phyloP scores from a whole-genome alignment of 2,113 vertebrate species.

The Microcebus griseorufus region DNA sequence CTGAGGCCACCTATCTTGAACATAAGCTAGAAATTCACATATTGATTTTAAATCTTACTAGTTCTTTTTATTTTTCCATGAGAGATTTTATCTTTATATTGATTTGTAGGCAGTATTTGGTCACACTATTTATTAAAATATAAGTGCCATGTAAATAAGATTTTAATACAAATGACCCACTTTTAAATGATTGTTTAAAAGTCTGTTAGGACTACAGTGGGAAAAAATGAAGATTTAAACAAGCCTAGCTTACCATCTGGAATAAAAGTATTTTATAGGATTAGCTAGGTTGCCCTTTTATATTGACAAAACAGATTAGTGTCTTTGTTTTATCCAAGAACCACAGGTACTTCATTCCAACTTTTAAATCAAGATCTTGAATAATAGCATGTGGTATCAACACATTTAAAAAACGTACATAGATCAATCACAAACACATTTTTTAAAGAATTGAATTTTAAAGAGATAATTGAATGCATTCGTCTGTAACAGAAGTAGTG shows the following conservation, averaged over 20 bases:
- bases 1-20: not conserved
- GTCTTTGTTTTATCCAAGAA: constrained; percentile 59
- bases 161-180: not conserved
- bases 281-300: constrained; percentile 14
- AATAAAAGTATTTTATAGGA: constrained; percentile 40
- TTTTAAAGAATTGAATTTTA: constrained; percentile 66
- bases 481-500: constrained; percentile 61
- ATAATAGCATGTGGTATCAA: constrained; percentile 44
- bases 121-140: not conserved
- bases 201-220: constrained; percentile 12
- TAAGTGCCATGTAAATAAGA: constrained; percentile 7
- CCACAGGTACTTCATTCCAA: constrained; percentile 51
- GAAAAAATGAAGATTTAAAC: not conserved
- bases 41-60: not conserved
- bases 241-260: constrained; percentile 36
- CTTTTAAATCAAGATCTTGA: constrained; percentile 67
- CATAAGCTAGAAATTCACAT: not conserved
- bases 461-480: constrained; percentile 66
- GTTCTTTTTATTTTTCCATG: not conserved
- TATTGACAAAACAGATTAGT: not conserved
- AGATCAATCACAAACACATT: constrained; percentile 46
- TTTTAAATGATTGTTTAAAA: not conserved
- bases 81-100: not conserved
- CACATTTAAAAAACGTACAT: constrained; percentile 45
- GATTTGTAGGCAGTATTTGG: not conserved